A percentile compares a stretch with the other conserved stretches of the same genome.
Conservation (phyloP, 2,888 invertebrate species). For the Pteria penguin region DNA sequence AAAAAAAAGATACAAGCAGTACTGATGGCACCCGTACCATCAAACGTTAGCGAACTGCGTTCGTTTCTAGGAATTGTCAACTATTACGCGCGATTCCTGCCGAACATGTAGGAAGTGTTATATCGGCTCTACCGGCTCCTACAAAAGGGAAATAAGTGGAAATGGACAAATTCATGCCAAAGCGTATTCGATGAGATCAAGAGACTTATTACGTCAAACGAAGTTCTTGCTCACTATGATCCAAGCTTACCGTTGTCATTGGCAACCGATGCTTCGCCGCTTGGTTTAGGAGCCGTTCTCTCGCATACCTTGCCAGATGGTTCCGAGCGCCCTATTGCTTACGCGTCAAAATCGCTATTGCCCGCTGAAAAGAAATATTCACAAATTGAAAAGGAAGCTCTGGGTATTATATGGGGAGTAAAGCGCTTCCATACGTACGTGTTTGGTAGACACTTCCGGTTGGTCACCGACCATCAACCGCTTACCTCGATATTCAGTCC, state of each 20-base stretch:
- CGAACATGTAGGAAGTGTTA: slow-evolving; percentile 48
- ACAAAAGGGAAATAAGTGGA: slow-evolving; percentile 47
- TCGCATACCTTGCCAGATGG: slow-evolving; percentile 44
- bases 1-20: slow-evolving; percentile 63
- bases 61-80: slow-evolving; percentile 66
- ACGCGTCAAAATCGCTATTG: slow-evolving; percentile 40
- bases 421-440: slow-evolving; percentile 55
- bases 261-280: slow-evolving; percentile 77
- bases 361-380: slow-evolving; percentile 54
- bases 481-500: slow-evolving; percentile 76
- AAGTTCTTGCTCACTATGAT: slow-evolving; percentile 73
- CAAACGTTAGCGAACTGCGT: slow-evolving; percentile 60
- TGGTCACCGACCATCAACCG: slow-evolving; percentile 79
- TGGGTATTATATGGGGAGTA: slow-evolving; percentile 47
- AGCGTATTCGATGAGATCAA: slow-evolving; percentile 56
- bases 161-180: slow-evolving; percentile 33
- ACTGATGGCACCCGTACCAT: slow-evolving; percentile 66
- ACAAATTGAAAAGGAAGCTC: slow-evolving; percentile 58
- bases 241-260: slow-evolving; percentile 67
- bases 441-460: slow-evolving; percentile 49
- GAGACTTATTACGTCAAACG: slow-evolving; percentile 35
- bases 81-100: slow-evolving; percentile 65
- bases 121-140: slow-evolving; percentile 59
- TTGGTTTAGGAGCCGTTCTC: slow-evolving; percentile 74
- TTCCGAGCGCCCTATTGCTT: slow-evolving; percentile 38